Evolutionary conservation across 35 echinoderm and acorn worm genomes (phyloP).

Genomic region (Apostichopus californicus): DNA sequence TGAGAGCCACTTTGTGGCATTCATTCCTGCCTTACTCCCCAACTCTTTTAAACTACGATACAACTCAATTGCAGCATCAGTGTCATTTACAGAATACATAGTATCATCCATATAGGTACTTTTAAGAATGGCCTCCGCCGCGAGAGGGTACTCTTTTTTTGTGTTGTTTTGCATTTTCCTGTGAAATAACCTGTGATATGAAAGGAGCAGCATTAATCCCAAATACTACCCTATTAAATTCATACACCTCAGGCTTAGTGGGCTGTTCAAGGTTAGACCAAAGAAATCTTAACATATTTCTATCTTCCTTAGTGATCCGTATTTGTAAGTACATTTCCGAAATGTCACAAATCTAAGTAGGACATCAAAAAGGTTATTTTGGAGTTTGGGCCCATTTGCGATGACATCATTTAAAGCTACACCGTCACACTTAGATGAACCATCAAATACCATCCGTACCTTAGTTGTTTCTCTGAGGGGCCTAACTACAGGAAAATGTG

Average conservation of each 20-base stretch:
- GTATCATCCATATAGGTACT: constrained; percentile 49
- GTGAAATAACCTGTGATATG: constrained; percentile 33
- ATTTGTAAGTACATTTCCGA: constrained; percentile 51
- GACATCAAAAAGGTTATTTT: constrained; percentile 56
- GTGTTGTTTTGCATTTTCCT: constrained; percentile 38
- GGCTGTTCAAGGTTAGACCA: background rate
- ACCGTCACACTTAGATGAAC: constrained; percentile 16
- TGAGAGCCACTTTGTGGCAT: constrained; percentile 52
- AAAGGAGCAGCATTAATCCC: constrained; percentile 38
- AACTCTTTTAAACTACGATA: constrained; percentile 44
- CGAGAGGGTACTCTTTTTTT: constrained; percentile 1
- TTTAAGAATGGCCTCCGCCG: constrained; percentile 33
- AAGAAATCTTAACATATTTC: constrained; percentile 28
- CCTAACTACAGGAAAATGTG: constrained; percentile 52
- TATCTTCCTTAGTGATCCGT: background rate
- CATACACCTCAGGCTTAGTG: constrained; percentile 49
- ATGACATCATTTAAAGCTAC: constrained; percentile 15
- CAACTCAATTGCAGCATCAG: background rate
- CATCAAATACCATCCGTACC: constrained; percentile 14
- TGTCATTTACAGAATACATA: constrained; percentile 37
- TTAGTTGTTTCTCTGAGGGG: constrained; percentile 39
- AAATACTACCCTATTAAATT: constrained; percentile 59
- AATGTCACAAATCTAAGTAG: constrained; percentile 45
- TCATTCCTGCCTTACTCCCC: constrained; percentile 45
- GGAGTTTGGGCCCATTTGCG: constrained; percentile 12